Conservation (phyloP, 1,140 invertebrate genomes). For the Anthonomus grandis region DNA sequence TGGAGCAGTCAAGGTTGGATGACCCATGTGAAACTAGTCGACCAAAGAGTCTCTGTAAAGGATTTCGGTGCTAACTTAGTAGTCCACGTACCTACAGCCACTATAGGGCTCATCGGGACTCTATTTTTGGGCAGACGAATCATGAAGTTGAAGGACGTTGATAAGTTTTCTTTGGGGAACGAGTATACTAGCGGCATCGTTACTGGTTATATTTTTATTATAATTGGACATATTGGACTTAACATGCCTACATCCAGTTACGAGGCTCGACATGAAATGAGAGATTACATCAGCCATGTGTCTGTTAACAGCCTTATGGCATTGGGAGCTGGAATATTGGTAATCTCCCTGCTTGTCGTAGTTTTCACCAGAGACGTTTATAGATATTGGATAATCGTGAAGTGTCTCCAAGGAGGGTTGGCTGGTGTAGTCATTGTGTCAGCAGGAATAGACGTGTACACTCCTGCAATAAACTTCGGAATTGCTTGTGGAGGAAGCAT, state of each 20-base stretch:
- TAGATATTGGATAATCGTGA: conserved; percentile 34
- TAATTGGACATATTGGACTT: conserved; percentile 32
- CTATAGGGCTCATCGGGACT: conserved; percentile 27
- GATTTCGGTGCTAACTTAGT: conserved; percentile 34
- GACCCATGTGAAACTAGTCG: conserved; percentile 20
- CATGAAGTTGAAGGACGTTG: conserved; percentile 30
- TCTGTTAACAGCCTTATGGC: conserved; percentile 34
- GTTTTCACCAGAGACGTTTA: conserved; percentile 28
- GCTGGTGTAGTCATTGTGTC: conserved; percentile 31
- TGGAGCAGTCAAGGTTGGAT: conserved; percentile 37
- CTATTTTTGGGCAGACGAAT: conserved; percentile 33
- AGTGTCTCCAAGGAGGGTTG: conserved; percentile 33
- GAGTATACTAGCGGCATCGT: conserved; percentile 29
- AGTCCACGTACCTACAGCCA: conserved; percentile 27
- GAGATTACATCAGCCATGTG: conserved; percentile 22
- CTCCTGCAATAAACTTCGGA: conserved; percentile 19
- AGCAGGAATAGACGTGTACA: conserved; percentile 30
- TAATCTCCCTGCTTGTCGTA: conserved; percentile 25
- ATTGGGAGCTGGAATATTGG: conserved; percentile 26
- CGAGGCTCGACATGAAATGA: conserved; percentile 11
- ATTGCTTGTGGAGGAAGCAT: conserved; percentile 23
- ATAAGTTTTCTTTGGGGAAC: conserved; percentile 26
- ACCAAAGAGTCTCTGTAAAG: conserved; percentile 20
- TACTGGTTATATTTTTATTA: conserved; percentile 34
- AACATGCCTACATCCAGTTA: conserved; percentile 15